Evolutionary conservation across 2,888 invertebrate species (phyloP), one percentile per base, ranked within the genome.

Genomic region (Copidosoma aretas): DNA sequence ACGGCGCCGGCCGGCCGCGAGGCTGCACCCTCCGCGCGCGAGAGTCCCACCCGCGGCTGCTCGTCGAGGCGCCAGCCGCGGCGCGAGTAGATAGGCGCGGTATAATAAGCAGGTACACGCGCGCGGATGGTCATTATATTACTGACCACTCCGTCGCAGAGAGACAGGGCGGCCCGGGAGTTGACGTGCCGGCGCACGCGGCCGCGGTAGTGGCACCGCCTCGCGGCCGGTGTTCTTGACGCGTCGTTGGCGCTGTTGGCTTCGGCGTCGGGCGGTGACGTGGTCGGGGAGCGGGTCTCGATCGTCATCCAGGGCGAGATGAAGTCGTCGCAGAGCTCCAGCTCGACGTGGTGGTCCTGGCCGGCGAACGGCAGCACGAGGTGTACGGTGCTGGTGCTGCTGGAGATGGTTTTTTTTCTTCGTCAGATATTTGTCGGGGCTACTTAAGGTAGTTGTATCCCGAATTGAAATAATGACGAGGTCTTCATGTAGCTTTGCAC

Each of bases 281-380:
- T 14, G 4, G 3, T 46, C 12, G 43, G 12, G 12, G 43, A 32
- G 32, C 84, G 67, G 88, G 88, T 32, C 32, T 32, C 73, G 68
- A 75, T 75, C 69, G 72, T 71, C 64, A 32, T 3, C 32, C 32
- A 32, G 25, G 87, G 86, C 5, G 87, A 84, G 62, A 88, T 75
- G 68, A 88, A 84, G 19, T 81, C 84, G 73, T 85, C 84, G 76
- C 87, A 87, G 3, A 88, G 87, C 77, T 80, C 84, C 49, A 88
- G 77, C 70, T 86, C 85, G 53, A 87, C 73, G 60, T 86, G 84
- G 71, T 86, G 83, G 61, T 82, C 79, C 61, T 73, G 69, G 5
- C 79, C 82, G 56, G 78, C 75, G 68, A 84, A 78, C 12, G 79
- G 76, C 46, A 84, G 68, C 63, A 78, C 72, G 70, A 83, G 77